Percentiles rank a stretch among this genome's conserved stretches.
Evolutionary conservation across 1,140 invertebrate genomes (phyloP).

Genomic region (Drosophila ogumai): DNA sequence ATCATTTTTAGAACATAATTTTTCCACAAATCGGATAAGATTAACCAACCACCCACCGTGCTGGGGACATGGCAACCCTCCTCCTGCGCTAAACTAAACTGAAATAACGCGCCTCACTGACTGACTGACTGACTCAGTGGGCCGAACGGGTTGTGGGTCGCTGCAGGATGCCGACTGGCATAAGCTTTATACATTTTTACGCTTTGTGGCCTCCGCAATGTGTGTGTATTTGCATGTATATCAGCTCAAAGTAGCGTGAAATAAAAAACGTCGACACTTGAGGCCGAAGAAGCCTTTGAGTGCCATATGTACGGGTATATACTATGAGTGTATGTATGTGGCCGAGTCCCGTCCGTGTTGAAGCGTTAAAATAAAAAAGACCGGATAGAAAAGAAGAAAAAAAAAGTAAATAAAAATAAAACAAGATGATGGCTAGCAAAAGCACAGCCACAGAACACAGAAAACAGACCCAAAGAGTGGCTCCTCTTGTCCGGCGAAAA

Average conservation of each 20-base stretch:
- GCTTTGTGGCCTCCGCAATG: slow-evolving; percentile 62
- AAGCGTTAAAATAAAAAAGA: slow-evolving; percentile 51
- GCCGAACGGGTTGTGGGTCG: slow-evolving; percentile 15
- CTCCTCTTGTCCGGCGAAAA: slow-evolving; percentile 12
- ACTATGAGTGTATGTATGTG: slow-evolving; percentile 1
- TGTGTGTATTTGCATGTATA: slow-evolving; percentile 65
- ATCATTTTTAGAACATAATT: not conserved
- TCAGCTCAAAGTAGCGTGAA: slow-evolving; percentile 66
- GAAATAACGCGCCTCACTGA: slow-evolving; percentile 53
- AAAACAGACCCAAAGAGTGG: slow-evolving; percentile 12
- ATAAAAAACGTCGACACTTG: slow-evolving; percentile 64
- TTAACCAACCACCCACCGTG: not conserved
- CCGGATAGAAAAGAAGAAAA: slow-evolving; percentile 5
- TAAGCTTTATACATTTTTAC: slow-evolving; percentile 78
- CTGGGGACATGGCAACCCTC: not conserved
- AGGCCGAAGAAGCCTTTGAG: slow-evolving; percentile 55
- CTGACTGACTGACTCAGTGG: slow-evolving; percentile 49
- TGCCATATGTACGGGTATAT: slow-evolving; percentile 18
- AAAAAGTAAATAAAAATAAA: slow-evolving; percentile 40
- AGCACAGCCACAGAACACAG: slow-evolving; percentile 18
- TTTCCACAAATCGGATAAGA: not conserved
- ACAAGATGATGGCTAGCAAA: slow-evolving; percentile 28
- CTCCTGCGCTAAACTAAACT: slow-evolving; percentile 53
- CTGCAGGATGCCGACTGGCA: slow-evolving; percentile 28
- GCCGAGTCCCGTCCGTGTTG: slow-evolving; percentile 37